A percentile compares a stretch with the other conserved stretches of the same genome.
phyloP scores from a whole-genome alignment of 1,140 invertebrate species.

The Lepidurus couesii region DNA sequence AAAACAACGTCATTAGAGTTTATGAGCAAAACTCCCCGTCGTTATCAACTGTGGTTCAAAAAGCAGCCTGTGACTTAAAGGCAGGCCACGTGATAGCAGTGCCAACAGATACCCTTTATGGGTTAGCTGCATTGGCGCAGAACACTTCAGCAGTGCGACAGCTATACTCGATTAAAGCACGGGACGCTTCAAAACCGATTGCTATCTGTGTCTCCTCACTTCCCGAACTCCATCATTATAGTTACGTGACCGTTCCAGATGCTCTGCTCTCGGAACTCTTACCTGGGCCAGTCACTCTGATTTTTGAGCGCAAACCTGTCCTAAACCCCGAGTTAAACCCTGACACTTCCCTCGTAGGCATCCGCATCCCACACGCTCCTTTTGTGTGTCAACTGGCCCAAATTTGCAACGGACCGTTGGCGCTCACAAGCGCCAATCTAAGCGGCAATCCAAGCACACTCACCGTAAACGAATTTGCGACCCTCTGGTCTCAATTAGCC shows the following conservation, averaged over 20 bases:
- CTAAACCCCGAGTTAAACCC: slow-evolving; percentile 78
- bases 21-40: neutral
- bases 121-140: slow-evolving; percentile 77
- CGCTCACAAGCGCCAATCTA: slow-evolving; percentile 89
- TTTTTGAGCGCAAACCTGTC: slow-evolving; percentile 65
- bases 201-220: slow-evolving; percentile 79
- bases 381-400: slow-evolving; percentile 70
- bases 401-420: slow-evolving; percentile 67
- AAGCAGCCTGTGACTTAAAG: slow-evolving; percentile 26
- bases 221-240: slow-evolving; percentile 67
- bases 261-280: slow-evolving; percentile 64
- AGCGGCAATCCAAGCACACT: slow-evolving; percentile 73
- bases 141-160: slow-evolving; percentile 60
- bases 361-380: slow-evolving; percentile 73
- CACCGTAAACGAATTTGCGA: slow-evolving; percentile 69
- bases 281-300: slow-evolving; percentile 89
- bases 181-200: slow-evolving; percentile 77
- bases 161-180: slow-evolving; percentile 80
- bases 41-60: slow-evolving; percentile 1
- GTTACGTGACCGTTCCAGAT: slow-evolving; percentile 63
- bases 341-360: slow-evolving; percentile 69
- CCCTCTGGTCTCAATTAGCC: slow-evolving; percentile 70
- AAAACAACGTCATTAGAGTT: slow-evolving; percentile 1
- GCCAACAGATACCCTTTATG: slow-evolving; percentile 95
- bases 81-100: slow-evolving; percentile 64